Conservation (phyloP, 2,797 vertebrate genomes). For the Muscicapa comitata region DNA sequence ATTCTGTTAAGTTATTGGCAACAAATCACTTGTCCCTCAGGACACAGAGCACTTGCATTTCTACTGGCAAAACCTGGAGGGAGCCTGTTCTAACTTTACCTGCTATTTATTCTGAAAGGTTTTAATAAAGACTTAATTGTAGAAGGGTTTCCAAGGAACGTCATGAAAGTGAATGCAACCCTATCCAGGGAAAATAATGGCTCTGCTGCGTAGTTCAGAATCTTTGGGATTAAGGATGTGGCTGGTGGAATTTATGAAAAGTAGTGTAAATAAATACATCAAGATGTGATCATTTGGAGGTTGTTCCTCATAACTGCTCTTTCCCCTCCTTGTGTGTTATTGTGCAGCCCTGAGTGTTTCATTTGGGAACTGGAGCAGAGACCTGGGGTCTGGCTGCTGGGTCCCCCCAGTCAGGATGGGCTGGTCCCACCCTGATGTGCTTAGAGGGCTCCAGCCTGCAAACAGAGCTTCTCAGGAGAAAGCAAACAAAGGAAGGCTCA, state of each 20-base stretch:
- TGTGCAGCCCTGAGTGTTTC: background rate
- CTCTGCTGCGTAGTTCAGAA: background rate
- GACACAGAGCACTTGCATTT: background rate
- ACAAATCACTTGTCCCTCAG: background rate
- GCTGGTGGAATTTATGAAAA: background rate
- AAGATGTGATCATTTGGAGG: background rate
- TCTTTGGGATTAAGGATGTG: background rate
- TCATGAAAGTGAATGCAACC: background rate
- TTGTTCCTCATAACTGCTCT: background rate
- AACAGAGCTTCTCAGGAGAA: background rate
- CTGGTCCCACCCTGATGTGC: fast-evolving
- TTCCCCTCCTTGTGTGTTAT: background rate
- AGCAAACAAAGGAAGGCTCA: background rate
- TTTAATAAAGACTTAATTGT: constrained; percentile 21
- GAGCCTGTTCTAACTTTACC: background rate
- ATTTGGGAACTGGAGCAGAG: background rate
- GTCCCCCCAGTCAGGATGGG: fast-evolving
- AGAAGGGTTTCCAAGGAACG: background rate
- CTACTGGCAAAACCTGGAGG: background rate
- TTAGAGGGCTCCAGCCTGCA: background rate
- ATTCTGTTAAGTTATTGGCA: background rate
- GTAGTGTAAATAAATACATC: background rate
- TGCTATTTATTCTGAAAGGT: background rate
- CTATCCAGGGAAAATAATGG: background rate
- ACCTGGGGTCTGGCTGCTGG: background rate